phyloP scores from a whole-genome alignment of 2,113 vertebrate genomes.

The Lasiurus cinereus region DNA sequence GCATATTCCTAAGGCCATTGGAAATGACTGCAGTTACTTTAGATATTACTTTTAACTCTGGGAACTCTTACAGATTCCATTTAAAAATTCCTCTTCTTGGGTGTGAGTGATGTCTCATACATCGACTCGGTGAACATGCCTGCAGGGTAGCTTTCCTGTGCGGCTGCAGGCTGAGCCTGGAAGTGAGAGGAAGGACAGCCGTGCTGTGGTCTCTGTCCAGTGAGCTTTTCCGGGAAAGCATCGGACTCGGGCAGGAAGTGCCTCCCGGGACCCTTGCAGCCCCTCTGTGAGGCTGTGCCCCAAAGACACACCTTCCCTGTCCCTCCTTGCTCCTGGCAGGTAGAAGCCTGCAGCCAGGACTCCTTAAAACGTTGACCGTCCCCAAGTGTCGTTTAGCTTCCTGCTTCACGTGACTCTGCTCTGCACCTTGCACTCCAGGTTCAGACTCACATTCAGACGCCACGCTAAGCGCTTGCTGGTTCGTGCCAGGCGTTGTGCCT shows the following conservation, averaged over 20 bases:
- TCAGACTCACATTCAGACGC: not conserved
- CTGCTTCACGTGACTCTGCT: not conserved
- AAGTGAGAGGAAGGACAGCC: too few species aligned
- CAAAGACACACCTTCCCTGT: not conserved
- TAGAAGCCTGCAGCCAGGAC: not conserved
- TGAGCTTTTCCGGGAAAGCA: not conserved
- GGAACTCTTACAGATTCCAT: not conserved
- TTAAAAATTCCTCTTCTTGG: not conserved
- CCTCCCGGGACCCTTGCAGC: not conserved
- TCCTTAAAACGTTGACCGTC: not conserved
- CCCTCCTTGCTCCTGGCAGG: not conserved
- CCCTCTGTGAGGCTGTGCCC: too few species aligned
- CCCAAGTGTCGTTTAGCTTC: not conserved
- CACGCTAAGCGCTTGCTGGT: not conserved
- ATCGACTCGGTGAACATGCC: not conserved
- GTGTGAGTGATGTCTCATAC: not conserved
- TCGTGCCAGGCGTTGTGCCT: not conserved
- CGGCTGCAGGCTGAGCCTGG: not conserved
- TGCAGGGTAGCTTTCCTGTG: too few species aligned
- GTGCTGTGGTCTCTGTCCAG: not conserved
- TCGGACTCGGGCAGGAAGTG: not conserved
- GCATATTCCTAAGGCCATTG: not conserved
- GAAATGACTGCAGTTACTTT: not conserved
- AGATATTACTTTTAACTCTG: not conserved
- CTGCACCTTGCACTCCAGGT: not conserved